A percentile compares a stretch with the other conserved stretches of the same genome.
Conservation (phyloP, 2,888 invertebrate genomes). For the Agonopterix subpropinquella region DNA sequence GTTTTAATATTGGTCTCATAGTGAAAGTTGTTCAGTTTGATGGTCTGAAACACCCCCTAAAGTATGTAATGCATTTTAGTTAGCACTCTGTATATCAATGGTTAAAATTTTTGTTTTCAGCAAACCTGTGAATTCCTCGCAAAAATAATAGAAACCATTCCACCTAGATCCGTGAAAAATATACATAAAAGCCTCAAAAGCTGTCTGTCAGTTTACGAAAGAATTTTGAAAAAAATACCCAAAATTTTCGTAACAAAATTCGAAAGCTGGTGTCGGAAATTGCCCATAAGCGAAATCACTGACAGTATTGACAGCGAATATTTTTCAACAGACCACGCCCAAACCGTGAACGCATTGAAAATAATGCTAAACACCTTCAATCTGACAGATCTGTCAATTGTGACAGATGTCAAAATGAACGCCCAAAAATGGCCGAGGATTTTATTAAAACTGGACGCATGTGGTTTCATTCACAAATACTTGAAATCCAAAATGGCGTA, state of each 20-base stretch:
- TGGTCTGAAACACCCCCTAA: too few relatives aligned
- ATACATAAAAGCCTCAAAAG: constrained; percentile 16
- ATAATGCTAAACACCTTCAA: constrained; percentile 17
- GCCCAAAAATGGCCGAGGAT: constrained; percentile 4
- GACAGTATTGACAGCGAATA: constrained; percentile 20
- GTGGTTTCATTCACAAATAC: neutral
- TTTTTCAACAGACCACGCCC: constrained; percentile 14
- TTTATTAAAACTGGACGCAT: constrained; percentile 2
- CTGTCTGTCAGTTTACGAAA: constrained; percentile 18
- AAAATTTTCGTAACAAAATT: constrained; percentile 10
- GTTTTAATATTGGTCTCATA: too few relatives aligned
- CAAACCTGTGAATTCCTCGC: constrained; percentile 23
- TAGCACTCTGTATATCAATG: too few relatives aligned
- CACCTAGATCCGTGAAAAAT: constrained; percentile 15
- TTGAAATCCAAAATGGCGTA: constrained; percentile 17
- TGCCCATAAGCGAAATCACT: constrained; percentile 22
- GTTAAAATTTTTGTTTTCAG: constrained; percentile 23
- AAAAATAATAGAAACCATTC: constrained; percentile 18
- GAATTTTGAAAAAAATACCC: constrained; percentile 9
- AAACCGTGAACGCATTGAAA: constrained; percentile 17
- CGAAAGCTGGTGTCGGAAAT: constrained; percentile 16
- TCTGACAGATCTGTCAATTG: constrained; percentile 5
- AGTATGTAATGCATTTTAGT: too few relatives aligned
- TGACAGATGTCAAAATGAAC: constrained; percentile 1
- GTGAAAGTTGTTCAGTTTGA: too few relatives aligned